Conservation (phyloP, 2,113 vertebrate genomes). For the Ammodytes marinus region DNA sequence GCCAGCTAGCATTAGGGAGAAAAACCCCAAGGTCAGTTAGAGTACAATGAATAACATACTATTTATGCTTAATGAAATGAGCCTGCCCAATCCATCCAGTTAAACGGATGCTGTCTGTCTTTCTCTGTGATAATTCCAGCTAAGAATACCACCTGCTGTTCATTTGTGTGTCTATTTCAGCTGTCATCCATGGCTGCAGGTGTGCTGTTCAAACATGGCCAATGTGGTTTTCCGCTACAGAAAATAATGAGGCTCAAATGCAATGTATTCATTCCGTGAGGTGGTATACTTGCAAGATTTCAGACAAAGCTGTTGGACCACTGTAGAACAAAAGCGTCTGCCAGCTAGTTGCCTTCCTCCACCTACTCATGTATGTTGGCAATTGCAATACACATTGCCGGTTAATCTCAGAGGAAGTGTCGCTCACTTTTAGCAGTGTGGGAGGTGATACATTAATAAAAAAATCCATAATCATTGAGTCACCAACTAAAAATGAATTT, state of each 20-base stretch:
- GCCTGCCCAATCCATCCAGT: constrained; percentile 53
- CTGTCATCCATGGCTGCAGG: constrained; percentile 57
- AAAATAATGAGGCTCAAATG: constrained; percentile 36
- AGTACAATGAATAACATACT: constrained; percentile 67
- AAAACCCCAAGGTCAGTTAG: constrained; percentile 66
- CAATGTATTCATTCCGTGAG: neutral
- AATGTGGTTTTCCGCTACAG: constrained; percentile 5
- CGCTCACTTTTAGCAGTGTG: constrained; percentile 65
- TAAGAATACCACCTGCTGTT: constrained; percentile 83
- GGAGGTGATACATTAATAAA: constrained; percentile 67
- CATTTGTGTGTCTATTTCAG: constrained; percentile 66
- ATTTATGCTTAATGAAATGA: constrained; percentile 68
- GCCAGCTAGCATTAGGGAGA: constrained; percentile 38
- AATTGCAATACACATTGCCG: constrained; percentile 42
- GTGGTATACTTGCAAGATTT: neutral
- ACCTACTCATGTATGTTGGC: constrained; percentile 58
- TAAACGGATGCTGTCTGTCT: constrained; percentile 42
- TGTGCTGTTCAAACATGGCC: constrained; percentile 47
- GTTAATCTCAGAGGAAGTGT: constrained; percentile 19
- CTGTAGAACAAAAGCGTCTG: constrained; percentile 48
- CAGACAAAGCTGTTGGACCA: neutral
- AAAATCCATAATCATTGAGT: constrained; percentile 35
- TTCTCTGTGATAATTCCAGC: constrained; percentile 66
- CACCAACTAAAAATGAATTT: neutral
- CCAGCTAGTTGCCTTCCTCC: constrained; percentile 58